phyloP scores from a whole-genome alignment of 2,888 invertebrate genomes.

The Serrognathus titanus region DNA sequence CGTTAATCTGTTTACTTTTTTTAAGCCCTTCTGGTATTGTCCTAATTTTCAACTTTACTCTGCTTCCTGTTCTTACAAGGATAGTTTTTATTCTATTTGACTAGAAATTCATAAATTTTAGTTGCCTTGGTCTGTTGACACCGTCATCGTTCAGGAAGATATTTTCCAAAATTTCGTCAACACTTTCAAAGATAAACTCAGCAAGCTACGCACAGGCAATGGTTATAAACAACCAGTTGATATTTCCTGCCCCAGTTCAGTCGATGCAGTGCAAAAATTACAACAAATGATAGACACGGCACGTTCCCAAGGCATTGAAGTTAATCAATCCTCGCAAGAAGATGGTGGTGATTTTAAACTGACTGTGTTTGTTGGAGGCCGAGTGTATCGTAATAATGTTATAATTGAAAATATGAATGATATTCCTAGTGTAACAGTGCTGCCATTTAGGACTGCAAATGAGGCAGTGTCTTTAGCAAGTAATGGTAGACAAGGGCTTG shows the following conservation, averaged over 20 bases:
- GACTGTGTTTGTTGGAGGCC: slow-evolving; percentile 37
- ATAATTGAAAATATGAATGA: slow-evolving; percentile 31
- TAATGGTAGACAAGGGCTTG: slow-evolving; percentile 52
- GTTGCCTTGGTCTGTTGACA: slow-evolving; percentile 51
- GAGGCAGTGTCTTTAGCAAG: slow-evolving; percentile 57
- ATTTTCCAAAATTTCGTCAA: slow-evolving; percentile 47
- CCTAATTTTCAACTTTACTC: too few species aligned
- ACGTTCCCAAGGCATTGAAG: slow-evolving; percentile 33
- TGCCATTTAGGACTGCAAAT: slow-evolving; percentile 54
- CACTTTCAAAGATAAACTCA: slow-evolving; percentile 48
- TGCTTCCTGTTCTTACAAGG: too few species aligned
- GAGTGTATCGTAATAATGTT: slow-evolving; percentile 33
- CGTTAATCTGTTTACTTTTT: too few species aligned
- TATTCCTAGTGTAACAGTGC: slow-evolving; percentile 48
- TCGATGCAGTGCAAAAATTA: slow-evolving; percentile 35
- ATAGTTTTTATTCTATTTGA: too few species aligned
- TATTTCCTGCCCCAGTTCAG: slow-evolving; percentile 46
- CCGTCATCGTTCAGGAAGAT: slow-evolving; percentile 55
- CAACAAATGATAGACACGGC: slow-evolving; percentile 29
- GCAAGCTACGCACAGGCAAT: slow-evolving; percentile 36
- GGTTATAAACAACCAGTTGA: slow-evolving; percentile 50
- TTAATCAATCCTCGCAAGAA: slow-evolving; percentile 27
- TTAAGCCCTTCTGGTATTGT: too few species aligned
- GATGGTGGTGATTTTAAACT: slow-evolving; percentile 32
- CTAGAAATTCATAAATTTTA: slow-evolving; percentile 4